Evolutionary conservation across 2,113 vertebrate species (phyloP).

Genomic region (Scortum barcoo): DNA sequence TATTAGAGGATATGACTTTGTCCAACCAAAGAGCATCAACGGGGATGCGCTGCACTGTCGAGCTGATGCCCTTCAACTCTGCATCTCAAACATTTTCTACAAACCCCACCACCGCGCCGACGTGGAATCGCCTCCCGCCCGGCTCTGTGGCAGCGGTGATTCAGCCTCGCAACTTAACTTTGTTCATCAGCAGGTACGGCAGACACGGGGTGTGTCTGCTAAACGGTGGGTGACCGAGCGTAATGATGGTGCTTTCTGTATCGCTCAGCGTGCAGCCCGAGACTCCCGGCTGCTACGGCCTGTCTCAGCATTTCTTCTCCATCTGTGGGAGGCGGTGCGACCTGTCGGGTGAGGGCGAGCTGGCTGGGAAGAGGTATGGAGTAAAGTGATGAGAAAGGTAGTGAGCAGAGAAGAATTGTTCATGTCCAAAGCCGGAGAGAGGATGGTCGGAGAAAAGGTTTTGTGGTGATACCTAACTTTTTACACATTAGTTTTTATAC

Average conservation of each 20-base stretch:
- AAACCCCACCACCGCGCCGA: constrained; percentile 18
- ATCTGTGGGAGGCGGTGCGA: constrained; percentile 50
- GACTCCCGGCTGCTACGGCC: constrained; percentile 50
- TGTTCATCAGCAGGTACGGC: constrained; percentile 48
- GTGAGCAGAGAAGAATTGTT: constrained; percentile 24
- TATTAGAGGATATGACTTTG: constrained; percentile 29
- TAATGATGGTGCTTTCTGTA: constrained; percentile 70
- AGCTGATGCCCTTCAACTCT: constrained; percentile 53
- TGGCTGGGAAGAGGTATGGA: constrained; percentile 32
- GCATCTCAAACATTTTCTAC: constrained; percentile 36
- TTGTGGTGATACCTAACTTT: constrained; percentile 9
- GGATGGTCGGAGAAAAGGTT: not conserved
- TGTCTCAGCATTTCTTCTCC: constrained; percentile 64
- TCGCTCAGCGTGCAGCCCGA: constrained; percentile 44
- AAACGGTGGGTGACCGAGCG: constrained; percentile 62
- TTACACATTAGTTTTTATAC: too few species aligned
- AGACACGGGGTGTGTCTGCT: constrained; percentile 51
- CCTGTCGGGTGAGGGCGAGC: constrained; percentile 36
- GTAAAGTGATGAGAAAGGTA: constrained; percentile 39
- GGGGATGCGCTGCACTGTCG: constrained; percentile 24
- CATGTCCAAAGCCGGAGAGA: not conserved
- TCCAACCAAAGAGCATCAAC: constrained; percentile 25
- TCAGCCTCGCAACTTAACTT: constrained; percentile 28
- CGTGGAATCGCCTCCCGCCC: not conserved
- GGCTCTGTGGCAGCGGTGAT: constrained; percentile 1